Evolutionary conservation across 2,797 vertebrate genomes (phyloP), one percentile per base, ranked within the genome.

Genomic region (Apogon hyalosoma): DNA sequence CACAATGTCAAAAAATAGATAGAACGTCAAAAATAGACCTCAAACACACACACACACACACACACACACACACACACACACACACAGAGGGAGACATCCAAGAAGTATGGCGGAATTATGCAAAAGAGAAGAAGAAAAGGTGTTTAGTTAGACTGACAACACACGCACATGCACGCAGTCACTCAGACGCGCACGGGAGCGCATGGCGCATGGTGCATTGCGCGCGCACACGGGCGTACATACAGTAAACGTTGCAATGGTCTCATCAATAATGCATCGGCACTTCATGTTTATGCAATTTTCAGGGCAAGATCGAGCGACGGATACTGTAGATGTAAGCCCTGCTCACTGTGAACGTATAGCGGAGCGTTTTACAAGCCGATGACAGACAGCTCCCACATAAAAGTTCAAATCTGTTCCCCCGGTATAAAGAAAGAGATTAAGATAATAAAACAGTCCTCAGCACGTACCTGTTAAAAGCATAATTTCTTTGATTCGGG

Each of bases 211-310:
- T 64, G 41, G 70, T 62, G 59, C 53, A 47, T 21, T 38, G 52
- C 61, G 48, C 66, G 49, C 80, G 59, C 73, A 45, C 42, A 33
- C 13, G 31, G 55, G 18, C 78, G 60, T 75, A 60, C 75, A 43
- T n/a, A 82, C 76, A 86, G 80, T 87, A 79, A 90, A 89, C 88
- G 84, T 80, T 67, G 89, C 87, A 68, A 55, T 41, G 80, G 60
- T 84, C 93, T 95, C 86, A 97, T 97, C 94, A 95, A 97, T 97
- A 95, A 96, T 96, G 96, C 95, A 97, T 95, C 83, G 72, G 52
- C 84, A 77, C 77, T 93, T 93, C 92, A 95, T 96, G 94, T 95
- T 95, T 95, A 97, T 96, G 95, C 95, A 97, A 95, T 94, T 93
- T 86, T 87, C 77, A 92, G 81, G 85, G 89, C 80, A 79, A 90